A percentile compares a stretch with the other conserved stretches of the same genome.
phyloP scores from a whole-genome alignment of 2,113 vertebrate species.

The Hystrix brachyura region DNA sequence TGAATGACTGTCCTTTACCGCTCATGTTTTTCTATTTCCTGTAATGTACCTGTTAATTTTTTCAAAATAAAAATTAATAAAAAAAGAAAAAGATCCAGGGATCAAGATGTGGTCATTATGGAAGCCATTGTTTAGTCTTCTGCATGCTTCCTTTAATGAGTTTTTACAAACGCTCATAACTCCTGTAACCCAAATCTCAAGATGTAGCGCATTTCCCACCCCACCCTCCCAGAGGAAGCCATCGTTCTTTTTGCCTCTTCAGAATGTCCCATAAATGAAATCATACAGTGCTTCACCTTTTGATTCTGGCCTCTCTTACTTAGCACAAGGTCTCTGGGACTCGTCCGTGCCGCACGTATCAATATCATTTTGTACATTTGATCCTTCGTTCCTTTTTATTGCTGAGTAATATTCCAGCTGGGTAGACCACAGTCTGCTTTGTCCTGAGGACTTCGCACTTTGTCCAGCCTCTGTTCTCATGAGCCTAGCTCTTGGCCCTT shows the following conservation, averaged over 20 bases:
- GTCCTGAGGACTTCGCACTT: background rate
- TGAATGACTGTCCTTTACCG: background rate
- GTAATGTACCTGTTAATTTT: constrained; percentile 56
- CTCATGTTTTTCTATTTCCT: background rate
- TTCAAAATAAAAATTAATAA: constrained; percentile 35
- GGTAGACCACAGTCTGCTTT: background rate
- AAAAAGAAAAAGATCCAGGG: background rate
- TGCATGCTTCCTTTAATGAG: too few species aligned
- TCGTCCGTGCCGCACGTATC: background rate
- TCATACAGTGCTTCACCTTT: background rate
- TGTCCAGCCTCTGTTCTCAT: background rate
- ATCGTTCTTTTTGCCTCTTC: background rate
- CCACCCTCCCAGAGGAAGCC: background rate
- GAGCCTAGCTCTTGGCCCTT: background rate
- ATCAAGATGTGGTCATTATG: too few species aligned
- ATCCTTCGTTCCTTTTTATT: background rate
- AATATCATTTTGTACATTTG: background rate
- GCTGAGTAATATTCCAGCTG: background rate
- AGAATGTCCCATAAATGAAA: background rate
- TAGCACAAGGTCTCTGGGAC: background rate
- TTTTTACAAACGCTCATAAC: background rate
- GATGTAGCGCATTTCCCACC: too few species aligned
- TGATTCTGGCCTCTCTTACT: background rate
- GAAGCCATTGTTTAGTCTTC: background rate
- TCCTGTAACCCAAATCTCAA: background rate